These are phyloP conservation scores for Engraulis encrasicolus DNA, from an alignment of 2,113 vertebrate species.

Conservation along the genomic window DNA sequence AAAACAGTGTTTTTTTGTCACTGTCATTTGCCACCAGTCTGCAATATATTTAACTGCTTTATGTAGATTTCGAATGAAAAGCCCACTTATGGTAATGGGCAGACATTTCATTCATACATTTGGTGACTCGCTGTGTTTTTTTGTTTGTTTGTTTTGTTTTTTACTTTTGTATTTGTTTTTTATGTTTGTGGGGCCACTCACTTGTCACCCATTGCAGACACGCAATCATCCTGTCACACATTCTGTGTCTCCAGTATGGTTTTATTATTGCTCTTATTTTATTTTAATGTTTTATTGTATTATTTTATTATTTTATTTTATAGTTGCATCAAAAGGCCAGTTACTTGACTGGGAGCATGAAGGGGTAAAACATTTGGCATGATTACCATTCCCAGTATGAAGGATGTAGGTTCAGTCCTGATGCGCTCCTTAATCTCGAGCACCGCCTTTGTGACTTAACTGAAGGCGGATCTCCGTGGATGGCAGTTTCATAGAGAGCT, in stretches of 20 bases:
- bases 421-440: constrained; percentile 51
- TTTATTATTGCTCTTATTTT: background rate
- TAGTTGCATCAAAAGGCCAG: constrained; percentile 55
- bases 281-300: background rate
- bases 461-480: constrained; percentile 35
- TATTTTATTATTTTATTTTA: constrained; percentile 20
- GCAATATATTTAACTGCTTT: background rate
- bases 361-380: constrained; percentile 30
- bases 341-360: constrained; percentile 63
- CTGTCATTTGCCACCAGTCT: background rate
- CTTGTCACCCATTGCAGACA: constrained; percentile 9
- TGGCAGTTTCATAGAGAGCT: background rate
- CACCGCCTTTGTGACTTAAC: constrained; percentile 25
- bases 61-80: background rate
- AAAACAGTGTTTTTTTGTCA: background rate
- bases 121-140: constrained; percentile 31
- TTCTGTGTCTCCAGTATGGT: constrained; percentile 17
- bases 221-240: constrained; percentile 10
- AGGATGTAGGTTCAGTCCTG: constrained; percentile 49
- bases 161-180: background rate
- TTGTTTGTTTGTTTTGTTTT: background rate
- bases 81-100: background rate
- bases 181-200: constrained; percentile 12
- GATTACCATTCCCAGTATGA: constrained; percentile 58
- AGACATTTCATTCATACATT: background rate